Conservation (phyloP, 2,797 vertebrate species). For the Tenualosa ilisha region DNA sequence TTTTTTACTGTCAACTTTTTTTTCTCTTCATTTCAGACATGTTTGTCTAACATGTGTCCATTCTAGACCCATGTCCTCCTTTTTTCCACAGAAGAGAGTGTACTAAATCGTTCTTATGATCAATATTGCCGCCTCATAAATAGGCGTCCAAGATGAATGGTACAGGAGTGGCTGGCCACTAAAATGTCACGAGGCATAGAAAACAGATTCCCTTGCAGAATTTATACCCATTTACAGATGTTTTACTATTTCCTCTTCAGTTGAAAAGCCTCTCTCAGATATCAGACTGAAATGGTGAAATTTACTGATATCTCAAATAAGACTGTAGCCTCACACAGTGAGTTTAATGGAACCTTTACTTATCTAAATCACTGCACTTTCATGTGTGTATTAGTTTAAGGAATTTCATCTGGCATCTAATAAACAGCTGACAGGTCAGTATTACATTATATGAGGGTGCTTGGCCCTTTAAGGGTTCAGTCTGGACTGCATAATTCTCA, state of each 20-base stretch:
- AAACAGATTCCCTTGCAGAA: background rate
- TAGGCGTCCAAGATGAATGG: background rate
- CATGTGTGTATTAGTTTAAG: constrained; percentile 15
- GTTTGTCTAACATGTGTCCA: background rate
- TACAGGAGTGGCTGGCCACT: background rate
- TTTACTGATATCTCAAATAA: background rate
- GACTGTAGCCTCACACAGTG: background rate
- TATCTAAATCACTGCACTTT: background rate
- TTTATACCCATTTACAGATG: background rate
- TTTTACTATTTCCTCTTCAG: background rate
- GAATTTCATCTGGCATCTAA: background rate
- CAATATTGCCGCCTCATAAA: constrained; percentile 18
- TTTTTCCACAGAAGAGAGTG: background rate
- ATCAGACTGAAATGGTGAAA: background rate
- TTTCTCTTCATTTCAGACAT: constrained; percentile 41
- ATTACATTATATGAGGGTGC: background rate
- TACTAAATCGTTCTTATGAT: background rate
- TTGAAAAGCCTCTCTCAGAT: background rate
- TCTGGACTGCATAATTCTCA: background rate
- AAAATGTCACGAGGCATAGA: background rate
- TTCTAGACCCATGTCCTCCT: background rate
- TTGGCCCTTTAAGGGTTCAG: background rate
- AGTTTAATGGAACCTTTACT: constrained; percentile 8
- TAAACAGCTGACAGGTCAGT: background rate
- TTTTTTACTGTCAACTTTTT: constrained; percentile 50